Evolutionary conservation across 2,797 vertebrate species (phyloP), one percentile per base, ranked within the genome.

Genomic region (Hydrocynus forskahlii): DNA sequence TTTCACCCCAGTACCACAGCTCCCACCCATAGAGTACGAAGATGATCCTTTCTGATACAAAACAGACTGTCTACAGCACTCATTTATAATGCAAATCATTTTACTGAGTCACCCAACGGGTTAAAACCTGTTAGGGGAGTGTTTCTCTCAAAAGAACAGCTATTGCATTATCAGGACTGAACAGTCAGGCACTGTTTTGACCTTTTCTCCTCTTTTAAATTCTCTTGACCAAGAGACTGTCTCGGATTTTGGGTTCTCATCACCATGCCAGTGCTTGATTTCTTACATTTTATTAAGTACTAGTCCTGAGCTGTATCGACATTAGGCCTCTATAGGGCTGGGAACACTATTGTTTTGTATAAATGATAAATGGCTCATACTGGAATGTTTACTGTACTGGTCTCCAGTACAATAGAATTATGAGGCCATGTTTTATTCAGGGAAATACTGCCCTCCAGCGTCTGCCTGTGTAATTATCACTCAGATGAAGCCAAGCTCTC

Each of bases 11-110:
- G 55, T 21, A 10, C 81, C 78, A 19, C 45, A 78, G 67, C 69
- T 8, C 25, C 29, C 79, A 4, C 64, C 76, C 8, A 69, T 60
- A 55, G 87, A 86, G 48, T 79, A 84, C 1, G 75, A 87, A 9
- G 87, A 88, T 13, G 87, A 88, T 59, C 86, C 81, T 16, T 88
- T 88, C 38, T 88, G 59, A 85, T 10, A 29, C 9, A 57, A 9
- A 21, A 13, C 5, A 3, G 21, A 14, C 40, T 9, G 19, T 70
- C 43, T 7, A 21, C 52, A 59, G 38, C n/a, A 43, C n/a, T 70
- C 66, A 77, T 60, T 48, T 75, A 16, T 64, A 29, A 23, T 5
- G 2, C 67, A 13, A 70, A 19, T n/a, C 2, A 23, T 40, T 74
- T 74, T 21, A 40, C 9, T 21, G 21, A 79, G 57, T 25, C 25